Evolutionary conservation across 2,888 invertebrate genomes (phyloP), one percentile per base, ranked within the genome.

Genomic region (Merodon equestris): DNA sequence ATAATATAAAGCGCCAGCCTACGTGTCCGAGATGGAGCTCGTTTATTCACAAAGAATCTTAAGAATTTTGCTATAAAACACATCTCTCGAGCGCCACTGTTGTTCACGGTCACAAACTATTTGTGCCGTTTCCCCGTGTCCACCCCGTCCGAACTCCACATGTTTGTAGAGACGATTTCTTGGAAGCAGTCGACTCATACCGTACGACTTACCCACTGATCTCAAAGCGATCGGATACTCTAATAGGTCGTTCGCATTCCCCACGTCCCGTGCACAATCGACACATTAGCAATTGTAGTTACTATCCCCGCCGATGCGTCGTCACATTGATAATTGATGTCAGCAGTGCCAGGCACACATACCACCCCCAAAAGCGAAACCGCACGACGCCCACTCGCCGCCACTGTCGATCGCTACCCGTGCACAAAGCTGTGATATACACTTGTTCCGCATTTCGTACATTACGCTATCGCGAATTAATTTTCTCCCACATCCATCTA

Each of bases 401-500:
- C n/a, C n/a, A n/a, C n/a, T n/a, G n/a, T 27, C 27, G 27, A 27
- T 27, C 27, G 27, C 7, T 27, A 7, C 27, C 27, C 27, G 27
- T 27, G 27, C 7, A 7, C 27, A 48, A 38, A n/a, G n/a, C n/a
- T 45, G 9, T 40, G 27, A 60, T 47, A 42, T 47, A 53, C 54
- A 47, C 57, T 73, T 58, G 27, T 79, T 79, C 68, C 79, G 79
- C 45, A 53, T 79, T 63, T 57, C 27, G 61, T 18, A 51, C 60
- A 73, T 73, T 63, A 4, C 7, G 27, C 7, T 27, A 68, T 58
- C 73, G 54, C 60, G 54, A 68, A 68, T 79, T 79, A 50, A 60
- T 73, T 79, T 73, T 68, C 67, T 74, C 74, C 79, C 77, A 73
- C 79, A 74, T 74, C 51, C 50, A 73, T 77, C 57, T 36, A 58